Evolutionary conservation across 2,797 vertebrate genomes (phyloP).

Genomic region (Crocodylus rhombifer): DNA sequence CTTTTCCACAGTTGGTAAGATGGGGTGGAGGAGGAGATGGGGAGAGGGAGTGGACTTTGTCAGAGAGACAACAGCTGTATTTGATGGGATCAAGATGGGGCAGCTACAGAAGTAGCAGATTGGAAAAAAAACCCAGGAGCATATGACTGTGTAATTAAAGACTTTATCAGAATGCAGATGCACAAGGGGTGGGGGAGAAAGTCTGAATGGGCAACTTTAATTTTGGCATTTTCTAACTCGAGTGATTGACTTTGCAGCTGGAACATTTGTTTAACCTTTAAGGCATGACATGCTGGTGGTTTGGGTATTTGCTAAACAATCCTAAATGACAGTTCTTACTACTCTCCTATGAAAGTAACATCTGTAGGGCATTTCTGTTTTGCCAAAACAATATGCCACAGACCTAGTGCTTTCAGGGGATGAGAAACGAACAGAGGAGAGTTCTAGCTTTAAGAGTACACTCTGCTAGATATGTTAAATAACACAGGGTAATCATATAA

Average conservation of each 20-base stretch:
- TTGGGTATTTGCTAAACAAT: background rate
- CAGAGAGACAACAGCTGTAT: background rate
- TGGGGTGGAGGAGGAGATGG: no score
- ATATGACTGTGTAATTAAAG: background rate
- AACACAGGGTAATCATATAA: background rate
- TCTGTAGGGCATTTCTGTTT: background rate
- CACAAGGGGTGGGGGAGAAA: background rate
- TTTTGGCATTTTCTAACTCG: background rate
- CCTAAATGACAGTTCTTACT: conserved; percentile 9
- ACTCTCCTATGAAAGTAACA: conserved; percentile 1
- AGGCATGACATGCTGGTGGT: background rate
- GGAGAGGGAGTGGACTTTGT: no score
- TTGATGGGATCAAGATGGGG: background rate
- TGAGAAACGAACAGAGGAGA: background rate
- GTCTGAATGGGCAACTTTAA: background rate
- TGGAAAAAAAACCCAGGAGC: no score
- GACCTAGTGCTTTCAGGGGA: background rate
- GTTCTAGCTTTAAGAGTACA: background rate
- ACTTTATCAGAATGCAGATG: rapidly evolving
- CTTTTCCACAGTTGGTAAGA: background rate
- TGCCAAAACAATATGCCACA: conserved; percentile 6
- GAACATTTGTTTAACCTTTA: background rate
- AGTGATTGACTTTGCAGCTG: background rate
- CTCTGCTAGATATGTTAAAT: background rate
- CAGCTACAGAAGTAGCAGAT: background rate